Evolutionary conservation across 2,113 vertebrate species (phyloP).

Genomic region (Cebus imitator): DNA sequence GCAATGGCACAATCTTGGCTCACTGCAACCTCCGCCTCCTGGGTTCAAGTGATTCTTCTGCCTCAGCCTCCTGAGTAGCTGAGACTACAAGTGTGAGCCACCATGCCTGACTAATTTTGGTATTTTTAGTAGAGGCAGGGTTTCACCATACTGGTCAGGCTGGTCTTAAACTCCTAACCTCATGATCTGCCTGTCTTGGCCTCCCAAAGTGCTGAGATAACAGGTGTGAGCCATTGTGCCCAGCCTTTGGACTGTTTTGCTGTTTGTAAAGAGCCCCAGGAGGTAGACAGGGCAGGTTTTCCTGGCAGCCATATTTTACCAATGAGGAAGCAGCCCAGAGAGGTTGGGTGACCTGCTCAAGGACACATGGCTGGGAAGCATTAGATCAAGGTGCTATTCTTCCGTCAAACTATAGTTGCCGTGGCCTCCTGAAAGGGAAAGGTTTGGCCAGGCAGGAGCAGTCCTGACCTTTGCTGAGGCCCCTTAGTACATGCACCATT

Average conservation of each 20-base stretch:
- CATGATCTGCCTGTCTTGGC: too few relatives aligned
- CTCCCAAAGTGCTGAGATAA: too few relatives aligned
- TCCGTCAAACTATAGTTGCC: not conserved
- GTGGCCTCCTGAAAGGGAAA: not conserved
- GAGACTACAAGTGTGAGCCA: too few relatives aligned
- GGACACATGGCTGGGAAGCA: not conserved
- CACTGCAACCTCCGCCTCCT: too few relatives aligned
- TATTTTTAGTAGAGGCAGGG: too few relatives aligned
- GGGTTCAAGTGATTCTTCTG: too few relatives aligned
- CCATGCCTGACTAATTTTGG: too few relatives aligned
- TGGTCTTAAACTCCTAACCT: too few relatives aligned
- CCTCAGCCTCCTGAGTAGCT: too few relatives aligned
- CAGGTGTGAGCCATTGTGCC: too few relatives aligned
- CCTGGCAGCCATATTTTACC: not conserved
- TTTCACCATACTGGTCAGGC: too few relatives aligned
- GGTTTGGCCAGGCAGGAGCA: not conserved
- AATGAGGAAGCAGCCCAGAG: not conserved
- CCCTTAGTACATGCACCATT: not conserved
- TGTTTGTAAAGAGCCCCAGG: not conserved
- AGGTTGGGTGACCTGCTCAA: not conserved
- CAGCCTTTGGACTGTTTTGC: not conserved
- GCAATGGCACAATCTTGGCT: too few relatives aligned
- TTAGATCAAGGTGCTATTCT: not conserved
- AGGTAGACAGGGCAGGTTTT: not conserved
- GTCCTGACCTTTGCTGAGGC: not conserved